Evolutionary conservation across 2,797 vertebrate genomes (phyloP).

Genomic region (Rhabdomys pumilio): DNA sequence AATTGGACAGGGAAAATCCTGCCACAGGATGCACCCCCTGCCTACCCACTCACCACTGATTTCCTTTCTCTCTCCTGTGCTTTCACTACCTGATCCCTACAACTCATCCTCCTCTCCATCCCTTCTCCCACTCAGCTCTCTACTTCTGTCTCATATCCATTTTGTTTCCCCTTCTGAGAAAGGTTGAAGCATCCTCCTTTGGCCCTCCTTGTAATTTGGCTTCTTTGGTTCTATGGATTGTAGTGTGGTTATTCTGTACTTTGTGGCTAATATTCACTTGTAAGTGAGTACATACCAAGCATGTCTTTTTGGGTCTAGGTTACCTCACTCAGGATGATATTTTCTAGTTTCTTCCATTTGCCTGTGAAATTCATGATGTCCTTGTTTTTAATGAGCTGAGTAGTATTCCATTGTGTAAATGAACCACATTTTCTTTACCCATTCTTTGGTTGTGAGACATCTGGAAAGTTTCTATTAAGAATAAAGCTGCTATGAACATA

Average conservation of each 20-base stretch:
- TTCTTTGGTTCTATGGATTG: neutral
- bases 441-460: neutral
- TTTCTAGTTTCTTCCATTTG: neutral
- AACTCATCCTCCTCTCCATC: neutral
- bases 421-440: neutral
- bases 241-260: neutral
- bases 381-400: neutral
- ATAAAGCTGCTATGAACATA: neutral
- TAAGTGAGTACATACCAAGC: neutral
- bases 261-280: neutral
- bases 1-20: too few relatives aligned
- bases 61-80: neutral
- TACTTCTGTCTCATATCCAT: neutral
- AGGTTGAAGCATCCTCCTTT: neutral
- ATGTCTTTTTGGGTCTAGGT: neutral
- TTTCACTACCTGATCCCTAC: neutral
- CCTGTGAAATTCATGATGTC: neutral
- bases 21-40: neutral
- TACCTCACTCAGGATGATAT: neutral
- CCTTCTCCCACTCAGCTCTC: neutral
- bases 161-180: neutral
- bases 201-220: neutral
- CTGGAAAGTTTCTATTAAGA: neutral
- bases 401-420: neutral
- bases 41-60: neutral